Evolutionary conservation across 2,113 vertebrate species (phyloP).

Genomic region (Rhinoderma darwinii): DNA sequence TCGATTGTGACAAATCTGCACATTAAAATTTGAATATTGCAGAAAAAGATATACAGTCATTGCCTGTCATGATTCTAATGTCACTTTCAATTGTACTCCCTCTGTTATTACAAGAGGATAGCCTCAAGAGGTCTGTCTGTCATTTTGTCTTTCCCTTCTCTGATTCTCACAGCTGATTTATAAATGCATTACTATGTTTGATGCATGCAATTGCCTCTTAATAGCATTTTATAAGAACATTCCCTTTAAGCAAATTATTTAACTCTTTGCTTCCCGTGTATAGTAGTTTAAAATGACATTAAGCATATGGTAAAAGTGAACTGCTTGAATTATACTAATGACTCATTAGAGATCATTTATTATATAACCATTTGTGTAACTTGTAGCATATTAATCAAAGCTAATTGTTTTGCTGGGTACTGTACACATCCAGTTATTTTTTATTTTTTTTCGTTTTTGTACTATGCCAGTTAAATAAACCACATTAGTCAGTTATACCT

Average conservation of each 20-base stretch:
- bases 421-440: neutral
- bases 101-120: conserved; percentile 57
- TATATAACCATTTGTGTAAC: neutral
- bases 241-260: neutral
- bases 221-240: conserved; percentile 9
- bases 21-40: conserved; percentile 61
- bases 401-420: neutral
- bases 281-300: neutral
- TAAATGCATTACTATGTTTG: conserved; percentile 38
- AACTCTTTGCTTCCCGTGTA: neutral
- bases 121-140: conserved; percentile 59
- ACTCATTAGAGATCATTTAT: neutral
- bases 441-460: neutral
- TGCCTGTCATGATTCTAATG: conserved; percentile 54
- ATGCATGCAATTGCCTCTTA: conserved; percentile 10
- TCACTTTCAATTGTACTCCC: conserved; percentile 52
- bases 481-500: neutral
- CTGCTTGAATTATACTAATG: neutral
- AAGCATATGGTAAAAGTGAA: neutral
- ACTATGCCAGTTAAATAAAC: neutral
- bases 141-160: conserved; percentile 41
- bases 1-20: conserved; percentile 59
- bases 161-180: conserved; percentile 51
- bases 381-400: neutral
- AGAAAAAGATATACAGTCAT: conserved; percentile 57